Conservation (phyloP, 2,797 vertebrate genomes). For the Bradypus variegatus region DNA sequence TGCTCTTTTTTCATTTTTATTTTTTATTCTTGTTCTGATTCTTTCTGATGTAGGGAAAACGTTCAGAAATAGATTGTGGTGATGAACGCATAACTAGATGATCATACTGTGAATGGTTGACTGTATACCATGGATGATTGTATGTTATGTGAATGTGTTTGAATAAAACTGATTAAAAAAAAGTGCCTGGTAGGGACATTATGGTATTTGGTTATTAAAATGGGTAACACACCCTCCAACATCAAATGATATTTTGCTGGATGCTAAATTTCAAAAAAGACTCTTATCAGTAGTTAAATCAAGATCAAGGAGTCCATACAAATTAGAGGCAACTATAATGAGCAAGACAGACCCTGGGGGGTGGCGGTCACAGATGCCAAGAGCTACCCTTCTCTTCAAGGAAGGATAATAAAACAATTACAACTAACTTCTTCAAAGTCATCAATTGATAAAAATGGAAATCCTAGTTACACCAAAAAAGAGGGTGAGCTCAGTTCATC, state of each 20-base stretch:
- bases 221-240: background rate
- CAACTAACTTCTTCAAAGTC: background rate
- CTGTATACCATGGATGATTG: too few species aligned
- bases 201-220: background rate
- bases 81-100: too few species aligned
- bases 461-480: background rate
- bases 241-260: background rate
- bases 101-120: too few species aligned
- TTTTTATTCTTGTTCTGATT: too few species aligned
- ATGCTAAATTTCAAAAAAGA: background rate
- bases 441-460: background rate
- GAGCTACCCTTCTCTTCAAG: background rate
- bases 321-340: background rate
- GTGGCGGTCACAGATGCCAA: background rate
- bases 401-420: background rate
- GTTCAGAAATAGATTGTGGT: too few species aligned
- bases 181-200: background rate
- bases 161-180: too few species aligned
- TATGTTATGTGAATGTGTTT: too few species aligned
- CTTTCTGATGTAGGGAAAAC: too few species aligned
- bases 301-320: background rate
- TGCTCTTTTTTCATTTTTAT: too few species aligned
- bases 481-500: background rate
- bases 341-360: background rate
- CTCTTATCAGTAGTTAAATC: background rate